Base-by-base conservation (phyloP, 1,140 invertebrate genomes). In the Chelonus insularis region DNA sequence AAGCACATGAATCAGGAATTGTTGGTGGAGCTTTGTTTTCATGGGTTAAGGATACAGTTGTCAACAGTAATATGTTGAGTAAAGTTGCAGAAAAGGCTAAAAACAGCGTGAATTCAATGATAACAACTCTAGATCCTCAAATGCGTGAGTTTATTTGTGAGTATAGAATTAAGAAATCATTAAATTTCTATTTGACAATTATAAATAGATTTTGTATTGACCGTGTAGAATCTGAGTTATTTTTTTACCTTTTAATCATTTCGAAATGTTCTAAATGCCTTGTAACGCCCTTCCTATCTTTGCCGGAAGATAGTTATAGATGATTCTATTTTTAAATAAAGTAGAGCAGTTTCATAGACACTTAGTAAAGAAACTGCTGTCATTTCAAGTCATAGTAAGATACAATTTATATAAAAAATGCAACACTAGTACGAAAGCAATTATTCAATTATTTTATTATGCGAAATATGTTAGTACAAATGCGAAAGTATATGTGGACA, bases 131-230 rank as follows among this genome's bases (percentile, higher is more conserved):
- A 7, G 93, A 95, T 79, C 93, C 93, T 14, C 92, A 94, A 76
- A 94, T 95, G 93, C 91, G 89, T 73, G 90, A 94, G 80, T 89
- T 91, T 75, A 87, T 94, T 64, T 87, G 91, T 94, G 84, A 86
- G 86, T 84, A 71, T 66, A 54, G 21, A 14, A 39, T 45, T 23
- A n/a, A 16, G 37, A 41, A 14, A 12, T 14, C 20, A 20, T 57
- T 34, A 23, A 57, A 43, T 14, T 57, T 57, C n/a, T n/a, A n/a
- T n/a, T n/a, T n/a, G n/a, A n/a, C n/a, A n/a, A n/a, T n/a, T n/a
- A n/a, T n/a, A n/a, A n/a, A n/a, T n/a, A n/a, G n/a, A n/a, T n/a
- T n/a, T n/a, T n/a, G n/a, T n/a, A n/a, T n/a, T n/a, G n/a, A n/a
- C n/a, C n/a, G n/a, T n/a, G n/a, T n/a, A n/a, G n/a, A n/a, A n/a